A percentile compares a stretch with the other conserved stretches of the same genome.
Conservation (phyloP, 2,113 vertebrate species). For the Tapirus terrestris region DNA sequence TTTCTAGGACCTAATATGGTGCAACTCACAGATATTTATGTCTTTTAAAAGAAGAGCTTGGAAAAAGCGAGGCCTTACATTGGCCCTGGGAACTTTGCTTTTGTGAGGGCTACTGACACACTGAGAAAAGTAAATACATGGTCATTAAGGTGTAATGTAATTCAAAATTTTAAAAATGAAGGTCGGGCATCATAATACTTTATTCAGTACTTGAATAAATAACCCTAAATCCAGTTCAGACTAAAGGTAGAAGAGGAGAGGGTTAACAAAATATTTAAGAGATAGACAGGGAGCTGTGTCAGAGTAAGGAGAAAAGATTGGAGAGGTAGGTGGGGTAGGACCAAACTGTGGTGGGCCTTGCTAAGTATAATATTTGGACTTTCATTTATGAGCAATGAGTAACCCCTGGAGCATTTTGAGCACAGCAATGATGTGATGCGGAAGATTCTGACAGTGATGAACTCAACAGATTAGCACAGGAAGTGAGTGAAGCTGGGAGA, state of each 20-base stretch:
- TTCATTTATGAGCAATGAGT: background rate
- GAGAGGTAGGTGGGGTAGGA: background rate
- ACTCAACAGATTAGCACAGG: background rate
- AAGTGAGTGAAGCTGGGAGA: background rate
- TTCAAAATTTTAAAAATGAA: background rate
- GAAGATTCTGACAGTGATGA: background rate
- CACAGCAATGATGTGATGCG: background rate
- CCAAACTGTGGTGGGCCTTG: background rate
- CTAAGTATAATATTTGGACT: background rate
- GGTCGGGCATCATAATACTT: background rate
- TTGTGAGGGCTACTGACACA: background rate
- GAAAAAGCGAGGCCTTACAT: background rate
- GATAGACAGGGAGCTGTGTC: background rate
- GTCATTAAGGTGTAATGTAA: background rate
- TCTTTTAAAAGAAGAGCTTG: slow-evolving; percentile 43
- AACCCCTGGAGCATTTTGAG: background rate
- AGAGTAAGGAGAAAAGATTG: background rate
- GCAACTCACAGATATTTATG: background rate
- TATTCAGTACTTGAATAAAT: background rate
- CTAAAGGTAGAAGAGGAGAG: background rate
- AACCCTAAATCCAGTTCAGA: background rate
- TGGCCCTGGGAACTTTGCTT: background rate
- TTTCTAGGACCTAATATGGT: background rate
- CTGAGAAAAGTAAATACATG: background rate
- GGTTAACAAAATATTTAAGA: background rate